phyloP scores from a whole-genome alignment of 2,888 invertebrate species.

The Hololepta plana region DNA sequence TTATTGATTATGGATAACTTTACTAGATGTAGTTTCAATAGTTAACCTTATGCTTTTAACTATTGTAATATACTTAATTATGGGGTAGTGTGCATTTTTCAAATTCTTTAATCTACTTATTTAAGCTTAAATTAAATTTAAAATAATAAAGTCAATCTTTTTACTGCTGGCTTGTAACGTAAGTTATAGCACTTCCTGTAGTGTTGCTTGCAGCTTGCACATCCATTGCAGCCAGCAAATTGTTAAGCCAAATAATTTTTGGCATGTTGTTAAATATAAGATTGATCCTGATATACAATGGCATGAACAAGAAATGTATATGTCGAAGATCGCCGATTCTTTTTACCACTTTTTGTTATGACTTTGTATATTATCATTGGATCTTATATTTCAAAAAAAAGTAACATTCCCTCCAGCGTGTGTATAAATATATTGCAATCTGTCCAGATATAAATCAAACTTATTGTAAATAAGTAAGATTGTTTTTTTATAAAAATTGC shows the following conservation, averaged over 20 bases:
- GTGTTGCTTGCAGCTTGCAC: conserved; percentile 25
- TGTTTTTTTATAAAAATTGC: conserved; percentile 25
- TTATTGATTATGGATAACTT: too few relatives aligned
- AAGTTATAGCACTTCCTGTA: conserved; percentile 17
- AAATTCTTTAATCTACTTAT: too few relatives aligned
- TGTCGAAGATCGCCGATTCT: too few relatives aligned
- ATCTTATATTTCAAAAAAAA: too few relatives aligned
- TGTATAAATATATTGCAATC: conserved; percentile 28
- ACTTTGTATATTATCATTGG: too few relatives aligned
- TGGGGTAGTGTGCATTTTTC: too few relatives aligned
- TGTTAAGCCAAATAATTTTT: conserved; percentile 12
- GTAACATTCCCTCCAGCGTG: conserved; percentile 27
- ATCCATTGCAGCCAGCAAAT: conserved; percentile 19
- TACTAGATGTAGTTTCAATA: conserved; percentile 8
- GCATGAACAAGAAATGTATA: too few relatives aligned
- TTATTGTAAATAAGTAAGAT: conserved; percentile 28
- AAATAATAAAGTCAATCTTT: conserved; percentile 14
- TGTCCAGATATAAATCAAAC: conserved; percentile 30
- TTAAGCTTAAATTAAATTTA: neutral
- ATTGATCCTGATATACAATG: too few relatives aligned
- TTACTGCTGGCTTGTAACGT: conserved; percentile 14
- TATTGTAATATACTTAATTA: conserved; percentile 12
- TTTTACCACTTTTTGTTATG: conserved; percentile 18
- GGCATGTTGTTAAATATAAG: too few relatives aligned
- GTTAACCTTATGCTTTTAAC: conserved; percentile 11